These are phyloP conservation scores for Drosophila mayri DNA, from an alignment of 1,140 invertebrate genomes.

Conservation along the genomic window DNA sequence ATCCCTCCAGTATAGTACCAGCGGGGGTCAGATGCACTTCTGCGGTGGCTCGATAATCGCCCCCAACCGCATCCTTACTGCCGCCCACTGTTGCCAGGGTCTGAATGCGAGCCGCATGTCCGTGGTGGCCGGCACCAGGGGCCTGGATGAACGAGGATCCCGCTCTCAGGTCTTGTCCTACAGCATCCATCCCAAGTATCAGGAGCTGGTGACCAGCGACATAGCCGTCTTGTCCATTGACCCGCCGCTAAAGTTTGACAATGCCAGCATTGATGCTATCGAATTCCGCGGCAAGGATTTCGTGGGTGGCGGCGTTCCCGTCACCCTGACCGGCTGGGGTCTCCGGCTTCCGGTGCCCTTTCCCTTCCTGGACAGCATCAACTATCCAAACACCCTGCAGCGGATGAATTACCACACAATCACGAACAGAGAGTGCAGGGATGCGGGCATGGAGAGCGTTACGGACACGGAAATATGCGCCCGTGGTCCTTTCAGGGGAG, in stretches of 20 bases:
- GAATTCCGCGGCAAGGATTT: slow-evolving; percentile 32
- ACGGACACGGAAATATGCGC: slow-evolving; percentile 85
- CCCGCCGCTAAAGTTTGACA: slow-evolving; percentile 57
- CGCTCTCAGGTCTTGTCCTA: slow-evolving; percentile 54
- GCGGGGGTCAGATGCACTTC: slow-evolving; percentile 61
- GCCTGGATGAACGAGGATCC: slow-evolving; percentile 78
- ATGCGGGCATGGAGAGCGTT: slow-evolving; percentile 66
- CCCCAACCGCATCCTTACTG: slow-evolving; percentile 76
- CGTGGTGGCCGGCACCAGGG: slow-evolving; percentile 85
- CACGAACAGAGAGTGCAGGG: slow-evolving; percentile 63
- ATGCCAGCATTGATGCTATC: slow-evolving; percentile 56
- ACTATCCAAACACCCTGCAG: slow-evolving; percentile 69
- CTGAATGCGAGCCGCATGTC: slow-evolving; percentile 70
- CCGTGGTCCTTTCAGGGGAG: slow-evolving; percentile 84
- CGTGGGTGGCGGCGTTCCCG: slow-evolving; percentile 56
- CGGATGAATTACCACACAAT: slow-evolving; percentile 74
- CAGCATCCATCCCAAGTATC: slow-evolving; percentile 72
- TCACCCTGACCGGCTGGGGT: slow-evolving; percentile 82
- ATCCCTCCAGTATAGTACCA: slow-evolving; percentile 67
- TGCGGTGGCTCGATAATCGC: slow-evolving; percentile 84
- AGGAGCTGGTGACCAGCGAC: slow-evolving; percentile 71
- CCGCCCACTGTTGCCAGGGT: slow-evolving; percentile 82
- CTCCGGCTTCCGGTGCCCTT: slow-evolving; percentile 59
- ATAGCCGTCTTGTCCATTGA: slow-evolving; percentile 72
- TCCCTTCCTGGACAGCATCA: slow-evolving; percentile 60